These are phyloP conservation scores for Chloropsis hardwickii DNA, from an alignment of 2,113 vertebrate genomes.

Conservation along the genomic window DNA sequence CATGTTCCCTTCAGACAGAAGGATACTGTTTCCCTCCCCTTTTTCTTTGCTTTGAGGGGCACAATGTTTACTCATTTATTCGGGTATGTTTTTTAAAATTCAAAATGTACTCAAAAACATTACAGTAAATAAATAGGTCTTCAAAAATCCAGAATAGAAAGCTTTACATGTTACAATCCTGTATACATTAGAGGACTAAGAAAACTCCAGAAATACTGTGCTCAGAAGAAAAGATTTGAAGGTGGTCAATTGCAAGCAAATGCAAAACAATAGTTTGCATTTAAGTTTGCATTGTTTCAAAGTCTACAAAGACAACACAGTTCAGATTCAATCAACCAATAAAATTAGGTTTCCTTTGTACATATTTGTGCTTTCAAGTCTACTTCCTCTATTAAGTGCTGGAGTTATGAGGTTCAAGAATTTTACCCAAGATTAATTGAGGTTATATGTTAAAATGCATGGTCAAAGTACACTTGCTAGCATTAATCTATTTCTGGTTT, in stretches of 20 bases:
- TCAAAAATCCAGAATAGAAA: background rate
- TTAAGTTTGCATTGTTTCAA: background rate
- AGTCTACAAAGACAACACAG: background rate
- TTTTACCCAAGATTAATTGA: background rate
- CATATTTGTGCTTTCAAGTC: background rate
- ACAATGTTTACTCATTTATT: background rate
- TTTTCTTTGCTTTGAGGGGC: background rate
- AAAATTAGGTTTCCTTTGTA: background rate
- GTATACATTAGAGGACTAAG: background rate
- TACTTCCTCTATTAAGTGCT: background rate
- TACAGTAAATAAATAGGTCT: background rate
- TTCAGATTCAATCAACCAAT: background rate
- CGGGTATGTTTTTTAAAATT: background rate
- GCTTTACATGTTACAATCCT: background rate
- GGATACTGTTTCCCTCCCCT: background rate
- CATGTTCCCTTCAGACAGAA: background rate
- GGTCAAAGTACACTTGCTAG: background rate
- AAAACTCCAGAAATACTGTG: background rate
- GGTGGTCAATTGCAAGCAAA: background rate
- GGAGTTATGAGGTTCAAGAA: background rate
- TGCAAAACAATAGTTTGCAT: background rate
- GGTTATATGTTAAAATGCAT: background rate
- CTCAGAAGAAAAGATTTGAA: background rate
- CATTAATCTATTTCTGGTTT: background rate
- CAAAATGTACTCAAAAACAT: background rate